Conservation (phyloP, 2,797 vertebrate genomes). For the Botia almorhae region DNA sequence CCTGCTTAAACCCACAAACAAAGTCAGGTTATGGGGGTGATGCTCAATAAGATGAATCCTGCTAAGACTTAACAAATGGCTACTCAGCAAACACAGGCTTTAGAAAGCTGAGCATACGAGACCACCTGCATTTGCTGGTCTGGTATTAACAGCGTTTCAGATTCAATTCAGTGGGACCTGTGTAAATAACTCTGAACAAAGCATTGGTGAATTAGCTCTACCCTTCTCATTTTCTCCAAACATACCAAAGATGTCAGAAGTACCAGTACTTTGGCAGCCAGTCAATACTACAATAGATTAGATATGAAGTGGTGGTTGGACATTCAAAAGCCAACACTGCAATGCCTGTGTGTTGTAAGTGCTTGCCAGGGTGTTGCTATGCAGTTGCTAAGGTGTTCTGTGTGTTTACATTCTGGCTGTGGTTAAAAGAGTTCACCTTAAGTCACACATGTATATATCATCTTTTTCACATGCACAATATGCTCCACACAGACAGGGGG, state of each 20-base stretch:
- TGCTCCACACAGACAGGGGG: no score
- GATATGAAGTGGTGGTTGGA: neutral
- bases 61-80: constrained; percentile 46
- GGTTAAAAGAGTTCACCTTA: no score
- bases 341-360: no score
- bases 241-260: neutral
- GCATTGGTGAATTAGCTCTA: neutral
- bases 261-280: neutral
- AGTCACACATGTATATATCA: neutral
- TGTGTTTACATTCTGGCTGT: neutral
- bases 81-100: constrained; percentile 27
- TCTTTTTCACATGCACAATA: neutral
- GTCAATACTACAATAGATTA: neutral
- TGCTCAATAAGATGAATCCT: constrained; percentile 57
- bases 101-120: neutral
- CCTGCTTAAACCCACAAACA: constrained; percentile 74
- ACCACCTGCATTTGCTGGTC: neutral
- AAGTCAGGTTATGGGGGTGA: constrained; percentile 68
- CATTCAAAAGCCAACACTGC: neutral
- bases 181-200: neutral
- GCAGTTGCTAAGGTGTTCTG: neutral
- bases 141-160: neutral
- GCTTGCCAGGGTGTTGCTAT: neutral
- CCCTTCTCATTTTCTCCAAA: neutral
- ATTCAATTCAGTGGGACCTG: neutral